Evolutionary conservation across 2,113 vertebrate genomes (phyloP).

Genomic region (Bufo bufo): DNA sequence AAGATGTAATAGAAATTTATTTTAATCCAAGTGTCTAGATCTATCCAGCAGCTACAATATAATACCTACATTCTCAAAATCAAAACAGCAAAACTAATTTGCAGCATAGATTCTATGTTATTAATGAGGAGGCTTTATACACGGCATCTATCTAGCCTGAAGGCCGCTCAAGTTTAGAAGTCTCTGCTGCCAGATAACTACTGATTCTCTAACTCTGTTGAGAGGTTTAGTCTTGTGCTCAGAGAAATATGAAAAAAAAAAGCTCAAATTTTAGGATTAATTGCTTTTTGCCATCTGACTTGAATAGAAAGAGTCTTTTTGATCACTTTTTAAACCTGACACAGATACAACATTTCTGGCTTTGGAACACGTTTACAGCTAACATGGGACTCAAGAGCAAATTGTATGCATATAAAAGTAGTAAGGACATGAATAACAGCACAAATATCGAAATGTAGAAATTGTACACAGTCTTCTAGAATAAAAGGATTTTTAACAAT

Average conservation of each 20-base stretch:
- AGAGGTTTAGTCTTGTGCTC: constrained; percentile 44
- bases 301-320: constrained; percentile 55
- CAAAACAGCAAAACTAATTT: constrained; percentile 53
- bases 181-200: constrained; percentile 52
- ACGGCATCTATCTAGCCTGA: constrained; percentile 54
- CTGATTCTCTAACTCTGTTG: constrained; percentile 34
- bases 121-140: constrained; percentile 55
- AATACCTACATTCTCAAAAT: constrained; percentile 44
- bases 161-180: constrained; percentile 55
- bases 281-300: constrained; percentile 57
- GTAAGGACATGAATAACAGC: neutral
- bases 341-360: constrained; percentile 32
- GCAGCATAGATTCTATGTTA: constrained; percentile 35
- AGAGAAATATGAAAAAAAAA: constrained; percentile 54
- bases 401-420: constrained; percentile 26
- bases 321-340: constrained; percentile 57
- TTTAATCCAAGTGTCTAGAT: constrained; percentile 37
- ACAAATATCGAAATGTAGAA: neutral
- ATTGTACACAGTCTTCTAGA: neutral
- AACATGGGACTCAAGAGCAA: constrained; percentile 40
- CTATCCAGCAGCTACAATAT: constrained; percentile 34
- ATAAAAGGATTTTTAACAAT: neutral
- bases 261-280: constrained; percentile 54
- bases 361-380: constrained; percentile 17
- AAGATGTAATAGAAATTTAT: constrained; percentile 31